Evolutionary conservation across 2,888 invertebrate species (phyloP).

Genomic region (Sipha maydis): DNA sequence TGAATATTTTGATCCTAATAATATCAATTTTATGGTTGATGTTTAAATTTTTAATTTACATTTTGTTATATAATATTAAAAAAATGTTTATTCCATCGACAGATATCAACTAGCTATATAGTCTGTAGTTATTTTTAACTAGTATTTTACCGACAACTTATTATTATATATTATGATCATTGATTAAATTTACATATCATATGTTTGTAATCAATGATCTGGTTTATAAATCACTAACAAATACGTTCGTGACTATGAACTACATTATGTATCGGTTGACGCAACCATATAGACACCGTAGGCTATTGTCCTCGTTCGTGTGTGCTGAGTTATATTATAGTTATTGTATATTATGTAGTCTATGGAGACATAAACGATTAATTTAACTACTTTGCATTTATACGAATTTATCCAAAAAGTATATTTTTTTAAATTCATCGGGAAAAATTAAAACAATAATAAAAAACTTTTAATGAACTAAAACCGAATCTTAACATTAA

Average conservation of each 20-base stretch:
- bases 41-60: neutral
- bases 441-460: neutral
- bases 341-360: neutral
- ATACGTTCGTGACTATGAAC: conserved; percentile 26
- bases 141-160: neutral
- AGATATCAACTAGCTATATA: neutral
- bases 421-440: neutral
- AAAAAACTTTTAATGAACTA: no score
- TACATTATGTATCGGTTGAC: conserved; percentile 29
- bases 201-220: conserved; percentile 19
- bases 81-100: neutral
- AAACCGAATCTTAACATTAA: no score
- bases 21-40: neutral
- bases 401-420: neutral
- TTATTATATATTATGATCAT: conserved; percentile 12
- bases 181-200: conserved; percentile 28
- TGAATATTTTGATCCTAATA: neutral
- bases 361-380: neutral
- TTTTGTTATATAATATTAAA: neutral
- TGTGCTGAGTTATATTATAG: neutral
- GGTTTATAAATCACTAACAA: conserved; percentile 38
- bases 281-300: conserved; percentile 1
- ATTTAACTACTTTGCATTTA: neutral
- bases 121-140: neutral
- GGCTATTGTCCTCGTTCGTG: conserved; percentile 26